Conservation (phyloP, 2,888 invertebrate genomes). For the Epicampocera succincta region DNA sequence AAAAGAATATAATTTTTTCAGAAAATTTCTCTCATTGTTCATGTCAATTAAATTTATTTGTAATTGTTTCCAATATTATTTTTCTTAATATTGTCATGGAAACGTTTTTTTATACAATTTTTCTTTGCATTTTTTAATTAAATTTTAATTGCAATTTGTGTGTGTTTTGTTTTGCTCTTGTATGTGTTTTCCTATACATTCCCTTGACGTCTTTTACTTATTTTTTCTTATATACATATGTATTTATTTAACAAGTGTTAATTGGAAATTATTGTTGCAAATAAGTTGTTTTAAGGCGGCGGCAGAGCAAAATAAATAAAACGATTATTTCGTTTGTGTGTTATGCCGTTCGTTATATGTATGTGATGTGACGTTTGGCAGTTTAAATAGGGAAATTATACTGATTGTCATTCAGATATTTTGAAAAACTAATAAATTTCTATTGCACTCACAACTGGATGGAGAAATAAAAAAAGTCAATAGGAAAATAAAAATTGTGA, state of each 20-base stretch:
- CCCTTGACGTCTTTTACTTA: conserved; percentile 8
- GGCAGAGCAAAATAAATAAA: conserved; percentile 37
- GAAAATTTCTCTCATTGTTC: background rate
- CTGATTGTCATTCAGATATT: too few species aligned
- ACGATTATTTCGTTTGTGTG: conserved; percentile 31
- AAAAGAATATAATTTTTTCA: too few species aligned
- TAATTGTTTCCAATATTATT: conserved; percentile 22
- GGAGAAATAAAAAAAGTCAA: too few species aligned
- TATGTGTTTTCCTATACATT: background rate
- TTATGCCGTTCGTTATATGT: conserved; percentile 3
- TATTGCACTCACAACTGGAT: too few species aligned
- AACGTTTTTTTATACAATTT: conserved; percentile 1
- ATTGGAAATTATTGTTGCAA: conserved; percentile 64
- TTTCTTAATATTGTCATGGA: background rate
- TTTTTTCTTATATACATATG: too few species aligned
- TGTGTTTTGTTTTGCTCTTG: background rate
- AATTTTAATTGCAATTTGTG: conserved; percentile 59
- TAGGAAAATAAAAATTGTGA: too few species aligned
- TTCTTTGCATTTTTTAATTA: conserved; percentile 53
- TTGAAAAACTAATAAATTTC: too few species aligned
- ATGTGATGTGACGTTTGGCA: too few species aligned
- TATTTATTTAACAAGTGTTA: conserved; percentile 55
- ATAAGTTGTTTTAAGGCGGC: conserved; percentile 37
- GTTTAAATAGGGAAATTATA: too few species aligned
- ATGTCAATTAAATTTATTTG: conserved; percentile 35